A percentile compares a stretch with the other conserved stretches of the same genome.
Evolutionary conservation across 2,797 vertebrate species (phyloP).

Genomic region (Centropyge bicolor): DNA sequence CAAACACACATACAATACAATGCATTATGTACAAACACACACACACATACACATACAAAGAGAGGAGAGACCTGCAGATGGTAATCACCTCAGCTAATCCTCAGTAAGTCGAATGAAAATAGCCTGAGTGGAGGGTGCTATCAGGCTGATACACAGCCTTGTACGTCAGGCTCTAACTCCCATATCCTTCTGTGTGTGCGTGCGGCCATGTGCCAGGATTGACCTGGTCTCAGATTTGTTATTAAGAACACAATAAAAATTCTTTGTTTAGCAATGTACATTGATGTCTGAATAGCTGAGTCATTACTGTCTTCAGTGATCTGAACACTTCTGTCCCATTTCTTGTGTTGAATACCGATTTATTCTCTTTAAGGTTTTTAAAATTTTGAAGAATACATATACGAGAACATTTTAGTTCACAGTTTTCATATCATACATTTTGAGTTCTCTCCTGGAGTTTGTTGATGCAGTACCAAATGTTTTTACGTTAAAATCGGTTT

Average conservation of each 20-base stretch:
- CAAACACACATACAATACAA: constrained; percentile 8
- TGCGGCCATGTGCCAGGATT: neutral
- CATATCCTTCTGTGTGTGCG: constrained; percentile 1
- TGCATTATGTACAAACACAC: constrained; percentile 16
- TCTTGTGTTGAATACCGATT: too few relatives aligned
- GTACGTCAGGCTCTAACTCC: constrained; percentile 15
- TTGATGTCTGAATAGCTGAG: too few relatives aligned
- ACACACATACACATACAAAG: constrained; percentile 18
- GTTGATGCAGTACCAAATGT: neutral
- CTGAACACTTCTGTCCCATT: too few relatives aligned
- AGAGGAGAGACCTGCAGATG: constrained; percentile 34
- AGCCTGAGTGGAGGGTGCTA: constrained; percentile 59
- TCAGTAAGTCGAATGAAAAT: constrained; percentile 81
- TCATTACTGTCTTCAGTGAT: too few relatives aligned
- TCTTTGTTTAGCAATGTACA: too few relatives aligned
- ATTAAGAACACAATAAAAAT: too few relatives aligned
- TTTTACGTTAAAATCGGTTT: neutral
- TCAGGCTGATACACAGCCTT: constrained; percentile 38
- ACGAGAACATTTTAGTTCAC: neutral
- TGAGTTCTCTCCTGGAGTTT: neutral
- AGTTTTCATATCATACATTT: neutral
- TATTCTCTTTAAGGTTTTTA: too few relatives aligned
- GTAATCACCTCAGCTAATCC: constrained; percentile 82
- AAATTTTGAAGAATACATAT: too few relatives aligned
- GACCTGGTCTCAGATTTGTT: too few relatives aligned